Evolutionary conservation across 1,140 invertebrate genomes (phyloP).

Genomic region (Oedothorax gibbosus): DNA sequence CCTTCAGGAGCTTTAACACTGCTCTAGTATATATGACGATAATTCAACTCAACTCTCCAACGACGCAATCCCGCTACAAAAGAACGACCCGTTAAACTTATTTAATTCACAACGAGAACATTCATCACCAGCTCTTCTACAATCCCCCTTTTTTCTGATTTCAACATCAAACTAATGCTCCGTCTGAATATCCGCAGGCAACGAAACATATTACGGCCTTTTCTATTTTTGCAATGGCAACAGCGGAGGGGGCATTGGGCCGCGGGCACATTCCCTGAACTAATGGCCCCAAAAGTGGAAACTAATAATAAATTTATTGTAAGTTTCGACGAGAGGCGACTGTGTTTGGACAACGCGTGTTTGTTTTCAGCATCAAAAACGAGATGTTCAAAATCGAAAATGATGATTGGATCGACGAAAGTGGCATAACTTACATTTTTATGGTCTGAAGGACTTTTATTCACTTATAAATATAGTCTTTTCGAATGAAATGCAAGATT

Average conservation of each 20-base stretch:
- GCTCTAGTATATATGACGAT: too few relatives aligned
- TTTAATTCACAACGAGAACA: too few relatives aligned
- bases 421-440: too few relatives aligned
- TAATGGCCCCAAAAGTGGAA: slow-evolving; percentile 56
- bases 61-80: too few relatives aligned
- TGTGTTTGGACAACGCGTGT: slow-evolving; percentile 50
- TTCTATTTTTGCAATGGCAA: slow-evolving; percentile 56
- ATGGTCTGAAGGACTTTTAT: too few relatives aligned
- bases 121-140: too few relatives aligned
- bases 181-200: slow-evolving; percentile 59
- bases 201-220: slow-evolving; percentile 55
- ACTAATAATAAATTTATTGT: slow-evolving; percentile 59
- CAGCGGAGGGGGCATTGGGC: slow-evolving; percentile 42
- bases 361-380: slow-evolving; percentile 47
- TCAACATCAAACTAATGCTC: slow-evolving; percentile 51
- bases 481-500: too few relatives aligned
- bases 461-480: too few relatives aligned
- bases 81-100: too few relatives aligned
- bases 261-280: slow-evolving; percentile 44
- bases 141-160: too few relatives aligned
- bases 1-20: too few relatives aligned
- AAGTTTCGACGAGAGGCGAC: slow-evolving; percentile 22
- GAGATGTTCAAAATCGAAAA: slow-evolving; percentile 29
- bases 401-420: slow-evolving; percentile 6
- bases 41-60: too few relatives aligned